Evolutionary conservation across 2,888 invertebrate species (phyloP), one percentile per base, ranked within the genome.

Genomic region (Patella caerulea): DNA sequence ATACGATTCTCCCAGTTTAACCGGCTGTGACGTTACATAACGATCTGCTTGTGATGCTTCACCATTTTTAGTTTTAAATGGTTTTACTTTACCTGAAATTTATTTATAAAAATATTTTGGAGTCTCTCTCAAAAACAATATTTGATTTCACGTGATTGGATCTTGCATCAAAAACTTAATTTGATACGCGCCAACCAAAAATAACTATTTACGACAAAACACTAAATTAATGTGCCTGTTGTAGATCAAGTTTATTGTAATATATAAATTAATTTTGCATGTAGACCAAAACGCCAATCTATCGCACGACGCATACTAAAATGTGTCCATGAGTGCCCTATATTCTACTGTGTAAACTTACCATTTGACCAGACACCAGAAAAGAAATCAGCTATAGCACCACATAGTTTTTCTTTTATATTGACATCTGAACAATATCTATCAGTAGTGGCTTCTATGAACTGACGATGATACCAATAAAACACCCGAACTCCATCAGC

Each of bases 391-490:
- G 88, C 88, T 24, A 90, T 77, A 0, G 79, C 81, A 2, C 76
- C 52, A 79, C 89, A 88, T 34, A 87, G 82, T 53, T 59, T 29
- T 19, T 55, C 19, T 15, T 54, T 81, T 7, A 73, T 76, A 11
- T 74, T 76, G 1, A 77, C 76, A 14, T 86, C 82, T 69, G 73
- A 69, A 55, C 88, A 86, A 82, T 90, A 90, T 29, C 87, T 80
- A 15, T 79, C 79, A 53, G 71, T 69, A 17, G 90, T 89, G 11
- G 87, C 86, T 78, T 90, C 88, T 11, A 87, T 83, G 75, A 90
- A 90, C 82, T 90, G 90, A 19, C 90, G 81, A 78, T 90, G 90
- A 76, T 89, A 89, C 90, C 90, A 90, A 81, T 82, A 84, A 69
- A 88, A 85, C 24, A 90, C 88, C 34, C 84, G 83, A 5, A 86